phyloP scores from a whole-genome alignment of 2,797 vertebrate genomes.

The Hippocampus kuda region DNA sequence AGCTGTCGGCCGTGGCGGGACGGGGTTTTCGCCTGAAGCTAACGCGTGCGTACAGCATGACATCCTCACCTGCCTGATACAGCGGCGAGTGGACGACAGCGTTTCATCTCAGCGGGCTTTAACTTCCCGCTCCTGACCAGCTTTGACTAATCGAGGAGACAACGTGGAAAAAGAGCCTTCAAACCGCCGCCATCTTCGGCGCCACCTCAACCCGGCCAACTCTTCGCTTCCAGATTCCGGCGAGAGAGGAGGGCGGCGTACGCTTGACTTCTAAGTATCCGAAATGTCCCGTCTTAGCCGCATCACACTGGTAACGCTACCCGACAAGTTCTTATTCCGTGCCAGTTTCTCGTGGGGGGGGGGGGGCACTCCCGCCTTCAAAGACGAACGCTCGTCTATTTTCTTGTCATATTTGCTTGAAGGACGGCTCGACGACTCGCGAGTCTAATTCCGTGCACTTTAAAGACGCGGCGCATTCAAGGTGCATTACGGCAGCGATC shows the following conservation, averaged over 20 bases:
- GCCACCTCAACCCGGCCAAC: slow-evolving; percentile 61
- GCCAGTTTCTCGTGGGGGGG: slow-evolving; percentile 40
- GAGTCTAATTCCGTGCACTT: slow-evolving; percentile 67
- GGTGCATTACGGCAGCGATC: slow-evolving; percentile 63
- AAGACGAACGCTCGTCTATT: slow-evolving; percentile 60
- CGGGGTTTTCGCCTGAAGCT: slow-evolving; percentile 48
- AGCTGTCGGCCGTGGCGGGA: slow-evolving; percentile 55
- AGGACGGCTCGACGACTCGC: slow-evolving; percentile 50
- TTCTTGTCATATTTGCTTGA: slow-evolving; percentile 66
- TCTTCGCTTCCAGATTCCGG: slow-evolving; percentile 42
- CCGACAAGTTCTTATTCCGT: slow-evolving; percentile 55
- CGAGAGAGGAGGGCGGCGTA: slow-evolving; percentile 14
- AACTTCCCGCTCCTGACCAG: slow-evolving; percentile 56
- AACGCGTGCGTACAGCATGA: slow-evolving; percentile 62
- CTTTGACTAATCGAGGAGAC: slow-evolving; percentile 76
- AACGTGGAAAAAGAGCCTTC: slow-evolving; percentile 66
- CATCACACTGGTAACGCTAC: slow-evolving; percentile 63
- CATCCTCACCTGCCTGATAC: slow-evolving; percentile 61
- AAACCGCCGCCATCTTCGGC: slow-evolving; percentile 45
- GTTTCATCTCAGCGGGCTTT: slow-evolving; percentile 66
- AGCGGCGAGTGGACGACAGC: slow-evolving; percentile 66
- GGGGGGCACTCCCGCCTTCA: slow-evolving; percentile 25
- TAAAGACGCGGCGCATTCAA: slow-evolving; percentile 61
- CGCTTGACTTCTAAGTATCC: slow-evolving; percentile 58
- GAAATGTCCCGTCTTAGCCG: slow-evolving; percentile 59